Conservation (phyloP, 2,113 vertebrate genomes). For the Phylloscopus trochiloides region DNA sequence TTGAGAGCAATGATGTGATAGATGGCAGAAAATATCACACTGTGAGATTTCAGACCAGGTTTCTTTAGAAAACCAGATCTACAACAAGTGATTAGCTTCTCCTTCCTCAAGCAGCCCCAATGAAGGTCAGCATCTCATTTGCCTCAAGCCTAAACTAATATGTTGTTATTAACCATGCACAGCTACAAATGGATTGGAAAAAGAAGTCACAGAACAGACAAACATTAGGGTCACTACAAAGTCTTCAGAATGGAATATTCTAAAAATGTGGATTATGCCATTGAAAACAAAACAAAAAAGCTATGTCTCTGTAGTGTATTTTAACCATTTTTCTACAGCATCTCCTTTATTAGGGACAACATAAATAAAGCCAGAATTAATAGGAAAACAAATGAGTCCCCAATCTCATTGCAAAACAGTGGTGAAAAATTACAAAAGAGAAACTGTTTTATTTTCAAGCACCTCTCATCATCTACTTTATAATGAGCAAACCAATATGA, state of each 20-base stretch:
- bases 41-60: neutral
- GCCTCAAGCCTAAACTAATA: neutral
- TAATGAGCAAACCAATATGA: neutral
- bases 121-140: neutral
- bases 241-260: neutral
- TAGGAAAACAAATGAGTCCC: neutral
- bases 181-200: neutral
- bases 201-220: neutral
- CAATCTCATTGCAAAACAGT: neutral
- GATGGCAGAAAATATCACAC: neutral
- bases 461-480: neutral
- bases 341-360: neutral
- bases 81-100: neutral
- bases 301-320: neutral
- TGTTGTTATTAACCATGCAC: neutral
- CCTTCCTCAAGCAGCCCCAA: neutral
- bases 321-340: neutral
- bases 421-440: neutral
- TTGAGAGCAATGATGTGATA: neutral
- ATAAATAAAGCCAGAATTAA: neutral
- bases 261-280: neutral
- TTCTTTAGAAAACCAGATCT: neutral
- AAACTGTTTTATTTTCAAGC: neutral
- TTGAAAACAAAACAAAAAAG: neutral
- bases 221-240: neutral